Conservation (phyloP, 2,888 invertebrate species). For the Dione vanillae region DNA sequence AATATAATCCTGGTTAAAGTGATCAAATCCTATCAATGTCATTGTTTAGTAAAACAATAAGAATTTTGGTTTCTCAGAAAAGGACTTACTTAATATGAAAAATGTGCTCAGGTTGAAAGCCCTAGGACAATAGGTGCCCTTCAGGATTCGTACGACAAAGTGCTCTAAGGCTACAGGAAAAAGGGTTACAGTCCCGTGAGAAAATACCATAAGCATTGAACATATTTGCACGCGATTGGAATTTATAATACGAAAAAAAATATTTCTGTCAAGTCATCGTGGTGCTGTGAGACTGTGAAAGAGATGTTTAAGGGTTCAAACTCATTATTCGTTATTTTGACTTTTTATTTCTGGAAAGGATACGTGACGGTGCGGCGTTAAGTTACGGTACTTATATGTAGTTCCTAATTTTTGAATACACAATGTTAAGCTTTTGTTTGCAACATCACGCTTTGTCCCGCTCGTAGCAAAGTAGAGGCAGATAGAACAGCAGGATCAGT, state of each 20-base stretch:
- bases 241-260: conserved; percentile 37
- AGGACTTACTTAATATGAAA: conserved; percentile 27
- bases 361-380: too few species aligned
- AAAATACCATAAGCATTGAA: conserved; percentile 42
- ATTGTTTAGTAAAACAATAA: conserved; percentile 22
- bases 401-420: too few species aligned
- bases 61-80: conserved; percentile 34
- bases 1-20: background rate
- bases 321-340: background rate
- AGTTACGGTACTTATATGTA: too few species aligned
- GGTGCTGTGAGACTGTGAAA: background rate
- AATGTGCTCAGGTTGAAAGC: conserved; percentile 23
- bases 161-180: background rate
- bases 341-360: too few species aligned
- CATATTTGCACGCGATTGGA: conserved; percentile 64
- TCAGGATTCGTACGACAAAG: background rate
- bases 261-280: background rate
- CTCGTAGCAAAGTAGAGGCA: background rate
- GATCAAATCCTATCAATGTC: conserved; percentile 18
- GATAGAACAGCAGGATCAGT: too few species aligned
- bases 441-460: background rate
- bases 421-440: too few species aligned
- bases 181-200: conserved; percentile 9
- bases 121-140: conserved; percentile 34
- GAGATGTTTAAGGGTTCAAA: background rate